phyloP scores from a whole-genome alignment of 2,888 invertebrate genomes.

The Pteria penguin region DNA sequence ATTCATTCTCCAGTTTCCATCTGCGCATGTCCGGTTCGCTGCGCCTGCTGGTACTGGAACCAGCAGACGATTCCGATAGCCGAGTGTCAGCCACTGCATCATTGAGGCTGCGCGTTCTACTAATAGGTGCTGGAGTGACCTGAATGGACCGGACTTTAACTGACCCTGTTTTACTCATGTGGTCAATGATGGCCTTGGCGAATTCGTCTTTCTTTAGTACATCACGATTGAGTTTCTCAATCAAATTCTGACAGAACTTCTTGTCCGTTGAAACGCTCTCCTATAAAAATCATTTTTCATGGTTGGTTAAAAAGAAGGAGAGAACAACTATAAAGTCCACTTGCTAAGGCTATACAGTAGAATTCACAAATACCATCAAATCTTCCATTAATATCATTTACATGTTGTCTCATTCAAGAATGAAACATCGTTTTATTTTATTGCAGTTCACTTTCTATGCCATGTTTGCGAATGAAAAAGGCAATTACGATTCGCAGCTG shows the following conservation, averaged over 20 bases:
- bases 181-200: constrained; percentile 28
- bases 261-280: background rate
- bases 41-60: constrained; percentile 32
- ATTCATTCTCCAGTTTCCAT: constrained; percentile 16
- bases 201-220: background rate
- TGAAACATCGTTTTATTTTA: no score
- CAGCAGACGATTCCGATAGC: constrained; percentile 24
- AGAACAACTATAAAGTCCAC: no score
- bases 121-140: constrained; percentile 37
- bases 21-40: constrained; percentile 44
- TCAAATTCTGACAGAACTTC: background rate
- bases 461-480: no score
- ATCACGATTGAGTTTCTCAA: background rate
- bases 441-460: no score
- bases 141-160: constrained; percentile 59
- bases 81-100: constrained; percentile 41
- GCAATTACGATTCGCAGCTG: no score
- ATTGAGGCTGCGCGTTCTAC: constrained; percentile 36
- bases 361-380: no score
- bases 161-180: constrained; percentile 62
- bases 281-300: no score
- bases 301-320: no score
- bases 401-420: no score
- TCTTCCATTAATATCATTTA: no score
- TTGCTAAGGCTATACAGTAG: no score